Evolutionary conservation across 2,797 vertebrate genomes (phyloP), one percentile per base, ranked within the genome.

Genomic region (Microctenopoma lineatum): DNA sequence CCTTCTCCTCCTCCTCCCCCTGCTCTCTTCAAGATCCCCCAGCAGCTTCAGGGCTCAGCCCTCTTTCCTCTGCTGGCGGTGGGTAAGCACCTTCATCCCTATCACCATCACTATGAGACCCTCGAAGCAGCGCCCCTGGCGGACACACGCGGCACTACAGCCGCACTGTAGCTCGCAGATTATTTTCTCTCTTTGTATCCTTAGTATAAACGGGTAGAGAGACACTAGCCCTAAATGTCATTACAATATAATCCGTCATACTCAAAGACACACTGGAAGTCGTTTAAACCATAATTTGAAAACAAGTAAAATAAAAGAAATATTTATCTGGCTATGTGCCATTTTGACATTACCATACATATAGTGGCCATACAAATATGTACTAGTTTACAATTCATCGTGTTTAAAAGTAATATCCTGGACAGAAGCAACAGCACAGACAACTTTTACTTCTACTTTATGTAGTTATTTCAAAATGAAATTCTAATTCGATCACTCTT

Each of bases 31-130:
- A 73, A 83, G 82, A 86, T 83, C 84, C 90, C 92, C 84, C 80
- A 83, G 86, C 89, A 73, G 89, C 89, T 88, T 87, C 69, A 88
- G 94, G 94, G 93, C 85, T 95, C 95, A 87, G 90, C 94, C 96
- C 96, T 95, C 92, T 95, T 95, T 92, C 92, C 94, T 78, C 72
- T 59, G 65, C 78, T 74, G 79, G 75, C 74, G 73, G 74, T 61
- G 78, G 79, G 69, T 79, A 71, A 74, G 87, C 83, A 59, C 60
- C 82, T 86, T 69, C 88, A 84, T 86, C 75, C 67, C 73, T 56
- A 32, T 32, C 29, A 32, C 29, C 29, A 32, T 7, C 29, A 32
- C 29, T 32, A 21, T 32, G 29, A 32, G 29, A 32, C 4, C 29
- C 5, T 32, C 29, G 0, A 1, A 32, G 54, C 56, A 44, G 79